These are phyloP conservation scores for Nixonia krombeini DNA, from an alignment of 1,140 invertebrate species.

Conservation along the genomic window DNA sequence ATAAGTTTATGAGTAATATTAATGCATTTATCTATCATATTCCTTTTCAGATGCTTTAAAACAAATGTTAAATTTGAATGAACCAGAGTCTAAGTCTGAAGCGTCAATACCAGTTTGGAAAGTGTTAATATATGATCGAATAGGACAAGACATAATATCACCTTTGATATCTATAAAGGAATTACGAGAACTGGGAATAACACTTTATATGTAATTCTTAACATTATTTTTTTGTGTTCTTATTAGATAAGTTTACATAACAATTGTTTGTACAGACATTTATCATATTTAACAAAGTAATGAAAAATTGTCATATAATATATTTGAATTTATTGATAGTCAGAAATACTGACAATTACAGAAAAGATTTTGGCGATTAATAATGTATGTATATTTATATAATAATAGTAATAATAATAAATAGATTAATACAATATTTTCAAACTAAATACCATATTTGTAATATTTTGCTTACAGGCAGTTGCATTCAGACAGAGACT, in stretches of 20 bases:
- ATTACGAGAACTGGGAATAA: constrained; percentile 95
- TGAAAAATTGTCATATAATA: too few relatives aligned
- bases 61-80: constrained; percentile 95
- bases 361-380: too few relatives aligned
- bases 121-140: constrained; percentile 95
- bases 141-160: constrained; percentile 98
- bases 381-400: too few relatives aligned
- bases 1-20: too few relatives aligned
- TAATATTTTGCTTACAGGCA: constrained; percentile 75
- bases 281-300: too few relatives aligned
- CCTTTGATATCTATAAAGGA: constrained; percentile 97
- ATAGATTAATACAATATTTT: background rate
- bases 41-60: constrained; percentile 84
- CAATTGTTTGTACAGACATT: too few relatives aligned
- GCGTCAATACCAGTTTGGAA: constrained; percentile 93
- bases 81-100: constrained; percentile 80
- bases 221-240: constrained; percentile 1
- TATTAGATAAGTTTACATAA: background rate
- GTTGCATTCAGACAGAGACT: constrained; percentile 93
- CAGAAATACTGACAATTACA: too few relatives aligned
- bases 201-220: constrained; percentile 91
- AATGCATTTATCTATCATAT: too few relatives aligned
- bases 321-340: too few relatives aligned
- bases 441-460: constrained; percentile 1
- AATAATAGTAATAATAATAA: background rate